A percentile compares a stretch with the other conserved stretches of the same genome.
These are phyloP conservation scores for Montipora sp. DNA, from an alignment of 64 coral and sea anemone genomes.

Conservation along the genomic window DNA sequence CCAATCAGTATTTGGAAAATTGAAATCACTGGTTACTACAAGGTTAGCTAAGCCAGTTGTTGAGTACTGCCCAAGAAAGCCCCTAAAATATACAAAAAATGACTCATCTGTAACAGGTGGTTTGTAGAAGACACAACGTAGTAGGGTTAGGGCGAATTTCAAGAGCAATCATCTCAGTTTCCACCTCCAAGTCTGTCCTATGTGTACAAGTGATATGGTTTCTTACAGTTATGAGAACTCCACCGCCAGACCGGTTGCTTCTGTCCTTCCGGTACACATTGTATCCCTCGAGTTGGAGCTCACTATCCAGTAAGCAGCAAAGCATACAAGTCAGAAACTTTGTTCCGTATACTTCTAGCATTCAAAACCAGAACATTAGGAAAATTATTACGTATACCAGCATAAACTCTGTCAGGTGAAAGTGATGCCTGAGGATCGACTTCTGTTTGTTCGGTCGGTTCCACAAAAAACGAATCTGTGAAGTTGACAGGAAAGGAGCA, in stretches of 20 bases:
- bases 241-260: conserved; percentile 43
- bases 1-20: conserved; percentile 58
- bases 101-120: conserved; percentile 46
- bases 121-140: conserved; percentile 44
- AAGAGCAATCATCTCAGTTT: too few relatives aligned
- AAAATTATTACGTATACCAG: neutral
- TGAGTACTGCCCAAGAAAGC: conserved; percentile 46
- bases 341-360: neutral
- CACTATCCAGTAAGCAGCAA: conserved; percentile 30
- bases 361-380: neutral
- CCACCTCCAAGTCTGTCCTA: conserved; percentile 15
- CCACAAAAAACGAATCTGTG: conserved; percentile 55
- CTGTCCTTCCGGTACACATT: neutral
- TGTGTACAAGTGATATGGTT: conserved; percentile 50
- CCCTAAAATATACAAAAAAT: conserved; percentile 38
- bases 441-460: neutral
- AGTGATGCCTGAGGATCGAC: neutral
- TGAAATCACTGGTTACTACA: conserved; percentile 60
- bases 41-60: conserved; percentile 45
- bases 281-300: too few relatives aligned
- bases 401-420: neutral
- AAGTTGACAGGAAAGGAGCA: conserved; percentile 55
- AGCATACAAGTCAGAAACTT: conserved; percentile 48
- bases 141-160: conserved; percentile 50
- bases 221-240: conserved; percentile 49